phyloP scores from a whole-genome alignment of 2,888 invertebrate species.

The Andrena chrysosceles region DNA sequence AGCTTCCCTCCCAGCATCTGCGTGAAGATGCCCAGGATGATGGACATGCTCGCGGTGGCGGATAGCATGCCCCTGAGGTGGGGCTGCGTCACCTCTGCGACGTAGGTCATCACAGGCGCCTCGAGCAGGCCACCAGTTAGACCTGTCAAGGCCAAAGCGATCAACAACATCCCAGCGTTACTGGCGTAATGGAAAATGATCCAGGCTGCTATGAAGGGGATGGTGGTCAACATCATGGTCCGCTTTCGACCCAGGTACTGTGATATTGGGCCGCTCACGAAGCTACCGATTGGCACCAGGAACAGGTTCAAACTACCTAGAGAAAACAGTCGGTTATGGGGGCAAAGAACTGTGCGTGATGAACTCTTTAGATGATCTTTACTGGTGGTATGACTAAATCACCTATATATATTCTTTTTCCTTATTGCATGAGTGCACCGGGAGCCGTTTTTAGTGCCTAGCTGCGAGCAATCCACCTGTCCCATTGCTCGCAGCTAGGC shows the following conservation, averaged over 20 bases:
- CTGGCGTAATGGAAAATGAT: conserved; percentile 89
- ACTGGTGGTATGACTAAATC: too few relatives aligned
- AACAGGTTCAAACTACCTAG: conserved; percentile 92
- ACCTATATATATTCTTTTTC: too few relatives aligned
- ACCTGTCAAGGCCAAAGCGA: conserved; percentile 90
- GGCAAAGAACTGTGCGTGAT: neutral
- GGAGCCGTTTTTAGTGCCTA: too few relatives aligned
- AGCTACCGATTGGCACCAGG: conserved; percentile 92
- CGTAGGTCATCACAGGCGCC: conserved; percentile 93
- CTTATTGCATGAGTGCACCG: too few relatives aligned
- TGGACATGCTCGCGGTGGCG: conserved; percentile 91
- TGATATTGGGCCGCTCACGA: conserved; percentile 90
- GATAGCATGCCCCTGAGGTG: conserved; percentile 91
- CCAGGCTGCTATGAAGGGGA: conserved; percentile 91
- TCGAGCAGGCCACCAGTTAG: conserved; percentile 92
- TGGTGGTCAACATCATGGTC: conserved; percentile 87
- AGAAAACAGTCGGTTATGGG: neutral
- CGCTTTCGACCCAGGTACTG: conserved; percentile 90
- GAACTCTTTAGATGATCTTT: neutral
- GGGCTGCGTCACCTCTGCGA: conserved; percentile 93
- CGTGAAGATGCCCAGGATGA: conserved; percentile 91
- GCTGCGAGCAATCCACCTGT: too few relatives aligned
- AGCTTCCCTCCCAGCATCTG: conserved; percentile 91
- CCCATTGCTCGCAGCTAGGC: too few relatives aligned
- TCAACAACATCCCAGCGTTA: conserved; percentile 88